Evolutionary conservation across 2,113 vertebrate genomes (phyloP), one percentile per base, ranked within the genome.

Genomic region (Ictalurus furcatus): DNA sequence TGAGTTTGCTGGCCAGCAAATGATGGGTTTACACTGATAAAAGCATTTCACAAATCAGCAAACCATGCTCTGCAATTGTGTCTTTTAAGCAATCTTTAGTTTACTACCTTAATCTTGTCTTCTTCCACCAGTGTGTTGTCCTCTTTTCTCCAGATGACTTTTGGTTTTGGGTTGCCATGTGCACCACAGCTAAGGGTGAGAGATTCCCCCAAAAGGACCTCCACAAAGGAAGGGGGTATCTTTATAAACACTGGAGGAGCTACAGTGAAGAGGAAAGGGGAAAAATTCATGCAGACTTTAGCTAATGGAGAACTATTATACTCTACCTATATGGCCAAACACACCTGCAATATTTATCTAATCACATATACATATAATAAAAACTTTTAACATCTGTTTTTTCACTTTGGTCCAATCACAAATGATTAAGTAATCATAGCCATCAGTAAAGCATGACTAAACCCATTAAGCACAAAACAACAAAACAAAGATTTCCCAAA

Each of bases 201-300:
- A 0, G 96, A 83, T 44, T 97, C 96, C 78, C 90, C 96, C 30
- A 97, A 96, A 90, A 95, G 93, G 86, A 97, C 96, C 92, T 99
- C 98, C 79, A 99, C 93, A 0, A 97, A 96, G 0, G 94, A 93
- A 0, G 98, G 98, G 0, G 98, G 97, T 0, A 94, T 97, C 93
- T 96, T 96, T 92, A 96, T 94, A 88, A 99, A 98, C 48, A 96
- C 93, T 30, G 98, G 98, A 40, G 98, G 97, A 0, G 97, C 98
- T 99, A 91, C 0, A 87, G 87, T 83, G 92, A 89, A 83, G 37
- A 11, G 6, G 23, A 81, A 71, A 25, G 61, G 37, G 2, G 30
- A 21, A 80, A 78, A 52, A 17, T 6, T 17, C 5, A 17, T 73
- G 7, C 34, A 40, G 34, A 1, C 48, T 48, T 78, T 48, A 78